Percentiles rank a stretch among this genome's conserved stretches.
phyloP scores from a whole-genome alignment of 2,888 invertebrate species.

The Buathra laborator region DNA sequence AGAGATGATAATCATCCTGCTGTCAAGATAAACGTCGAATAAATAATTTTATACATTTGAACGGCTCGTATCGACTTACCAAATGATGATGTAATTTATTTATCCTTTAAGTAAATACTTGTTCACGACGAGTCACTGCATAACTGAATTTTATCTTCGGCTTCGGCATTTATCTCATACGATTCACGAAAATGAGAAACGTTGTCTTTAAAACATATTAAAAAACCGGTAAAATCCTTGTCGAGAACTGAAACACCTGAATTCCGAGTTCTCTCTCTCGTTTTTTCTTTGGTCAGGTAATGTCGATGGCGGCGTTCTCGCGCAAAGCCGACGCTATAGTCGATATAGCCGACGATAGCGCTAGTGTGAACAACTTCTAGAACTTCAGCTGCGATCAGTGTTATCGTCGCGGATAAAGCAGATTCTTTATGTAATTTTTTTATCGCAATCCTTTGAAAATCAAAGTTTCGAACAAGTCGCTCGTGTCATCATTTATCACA shows the following conservation, averaged over 20 bases:
- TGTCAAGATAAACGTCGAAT: constrained; percentile 13
- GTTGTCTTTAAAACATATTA: constrained; percentile 26
- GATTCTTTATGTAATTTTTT: neutral
- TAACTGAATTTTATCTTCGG: constrained; percentile 19
- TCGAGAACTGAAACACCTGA: constrained; percentile 78
- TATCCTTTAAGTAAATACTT: constrained; percentile 30
- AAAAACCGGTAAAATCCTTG: constrained; percentile 20
- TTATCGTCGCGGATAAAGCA: constrained; percentile 11
- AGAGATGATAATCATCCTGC: neutral
- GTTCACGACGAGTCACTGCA: constrained; percentile 50
- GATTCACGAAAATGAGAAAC: constrained; percentile 31
- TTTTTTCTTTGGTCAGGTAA: constrained; percentile 39
- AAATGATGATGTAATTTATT: constrained; percentile 71
- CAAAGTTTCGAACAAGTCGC: too few species aligned
- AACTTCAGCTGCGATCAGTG: neutral
- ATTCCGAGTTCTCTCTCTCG: constrained; percentile 75
- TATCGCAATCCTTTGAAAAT: neutral
- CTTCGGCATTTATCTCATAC: constrained; percentile 28
- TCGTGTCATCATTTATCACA: too few species aligned
- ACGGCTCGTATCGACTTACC: constrained; percentile 57
- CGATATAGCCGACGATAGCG: too few species aligned
- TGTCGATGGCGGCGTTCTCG: neutral
- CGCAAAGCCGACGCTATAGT: neutral
- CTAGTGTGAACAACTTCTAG: neutral
- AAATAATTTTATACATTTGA: neutral